Base-by-base conservation (phyloP, 2,888 invertebrate species). In the Conistra vaccinii region DNA sequence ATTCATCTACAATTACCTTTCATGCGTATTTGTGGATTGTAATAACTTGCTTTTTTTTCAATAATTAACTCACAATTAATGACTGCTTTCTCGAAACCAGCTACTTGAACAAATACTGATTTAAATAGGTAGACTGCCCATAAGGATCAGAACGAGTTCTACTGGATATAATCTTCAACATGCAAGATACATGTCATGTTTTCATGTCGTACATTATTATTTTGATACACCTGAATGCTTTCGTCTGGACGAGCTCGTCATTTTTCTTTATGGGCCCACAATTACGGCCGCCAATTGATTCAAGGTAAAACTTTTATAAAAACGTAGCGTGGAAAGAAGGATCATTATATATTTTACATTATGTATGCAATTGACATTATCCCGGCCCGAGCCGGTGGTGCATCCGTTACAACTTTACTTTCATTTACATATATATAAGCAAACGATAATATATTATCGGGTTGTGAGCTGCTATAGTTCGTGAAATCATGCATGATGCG, bases 401-500 rank as follows among this genome's bases (percentile, higher is more conserved):
- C 85, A 88, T 89, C 86, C 87, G 85, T 76, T 86, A 91, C 92
- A 89, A 89, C 90, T 90, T 92, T 88, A 91, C 90, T 92, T 91
- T 92, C 91, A 93, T 94, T 93, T 90, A 91, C 93, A 94, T 93
- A 93, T n/a, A n/a, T n/a, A n/a, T n/a, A 92, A 93, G 89, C 88
- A 83, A 76, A 83, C 84, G 81, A 84, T 82, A 76, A 83, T 83
- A 83, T 85, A 84, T 73, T 75, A 78, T 75, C 60, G 58, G 55
- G 17, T 35, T 66, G 72, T 53, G 20, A 61, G 65, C 62, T 63
- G 58, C n/a, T 62, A 9, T 39, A 9, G 39, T 39, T 39, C 10
- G 10, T 39, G 39, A 39, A 39, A 73, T 84, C 69, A 69, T 67
- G 42, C 69, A 69, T 67, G 42, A 53, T 42, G 71, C 70, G 73